A percentile compares a stretch with the other conserved stretches of the same genome.
These are phyloP conservation scores for Limenitis camilla DNA, from an alignment of 2,888 invertebrate species.

Conservation along the genomic window DNA sequence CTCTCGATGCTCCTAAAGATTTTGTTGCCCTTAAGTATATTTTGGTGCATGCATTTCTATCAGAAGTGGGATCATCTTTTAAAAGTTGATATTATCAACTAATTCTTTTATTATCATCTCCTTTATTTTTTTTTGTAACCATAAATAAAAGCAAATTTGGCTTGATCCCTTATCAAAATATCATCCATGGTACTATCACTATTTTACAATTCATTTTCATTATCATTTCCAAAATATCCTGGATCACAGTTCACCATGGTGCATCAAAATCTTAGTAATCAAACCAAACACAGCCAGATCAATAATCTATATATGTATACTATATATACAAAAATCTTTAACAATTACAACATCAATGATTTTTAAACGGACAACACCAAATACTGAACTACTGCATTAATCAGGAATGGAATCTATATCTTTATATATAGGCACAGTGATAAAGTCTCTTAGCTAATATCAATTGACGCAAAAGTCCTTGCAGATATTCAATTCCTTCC, in stretches of 20 bases:
- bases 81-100: too few relatives aligned
- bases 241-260: too few relatives aligned
- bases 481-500: not conserved
- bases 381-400: not conserved
- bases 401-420: not conserved
- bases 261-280: not conserved
- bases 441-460: not conserved
- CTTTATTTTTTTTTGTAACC: too few relatives aligned
- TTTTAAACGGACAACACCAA: not conserved
- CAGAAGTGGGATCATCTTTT: too few relatives aligned
- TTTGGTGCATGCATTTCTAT: too few relatives aligned
- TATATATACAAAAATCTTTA: not conserved
- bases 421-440: not conserved
- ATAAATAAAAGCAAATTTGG: too few relatives aligned
- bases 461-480: not conserved
- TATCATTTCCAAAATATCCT: too few relatives aligned
- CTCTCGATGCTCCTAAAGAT: not conserved
- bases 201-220: too few relatives aligned
- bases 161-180: too few relatives aligned
- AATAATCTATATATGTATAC: too few relatives aligned
- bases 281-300: not conserved
- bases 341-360: conserved; percentile 1
- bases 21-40: too few relatives aligned
- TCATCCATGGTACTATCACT: too few relatives aligned
- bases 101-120: not conserved